These are phyloP conservation scores for Caenorhabditis drosophilae DNA, from an alignment of 2,888 invertebrate species.

Conservation along the genomic window DNA sequence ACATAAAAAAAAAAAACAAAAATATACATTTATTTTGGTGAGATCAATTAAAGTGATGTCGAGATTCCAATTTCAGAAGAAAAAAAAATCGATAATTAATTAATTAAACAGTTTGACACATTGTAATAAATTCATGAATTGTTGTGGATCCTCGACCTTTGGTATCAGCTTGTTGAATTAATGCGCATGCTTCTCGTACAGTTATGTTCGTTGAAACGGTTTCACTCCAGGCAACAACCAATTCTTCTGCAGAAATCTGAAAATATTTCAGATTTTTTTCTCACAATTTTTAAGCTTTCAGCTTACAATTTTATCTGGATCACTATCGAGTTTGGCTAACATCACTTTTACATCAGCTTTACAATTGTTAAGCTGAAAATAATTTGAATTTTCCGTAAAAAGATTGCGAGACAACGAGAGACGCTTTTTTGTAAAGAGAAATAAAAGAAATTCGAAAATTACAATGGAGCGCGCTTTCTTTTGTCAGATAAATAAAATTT, in stretches of 20 bases:
- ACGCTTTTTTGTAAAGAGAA: too few species aligned
- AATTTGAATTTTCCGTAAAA: background rate
- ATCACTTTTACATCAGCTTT: constrained; percentile 53
- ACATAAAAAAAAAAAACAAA: too few species aligned
- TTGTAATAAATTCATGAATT: constrained; percentile 55
- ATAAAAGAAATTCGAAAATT: background rate
- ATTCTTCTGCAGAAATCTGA: constrained; percentile 54
- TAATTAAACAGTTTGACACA: constrained; percentile 54
- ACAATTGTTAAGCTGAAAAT: constrained; percentile 44
- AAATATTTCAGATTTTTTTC: constrained; percentile 6
- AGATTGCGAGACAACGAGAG: too few species aligned
- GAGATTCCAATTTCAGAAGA: too few species aligned
- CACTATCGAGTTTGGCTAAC: constrained; percentile 46
- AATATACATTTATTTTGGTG: too few species aligned
- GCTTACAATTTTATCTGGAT: constrained; percentile 48
- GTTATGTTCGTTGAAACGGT: constrained; percentile 53
- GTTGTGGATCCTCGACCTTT: constrained; percentile 46
- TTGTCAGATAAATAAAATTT: too few species aligned
- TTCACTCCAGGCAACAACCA: constrained; percentile 56
- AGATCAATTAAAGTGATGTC: too few species aligned
- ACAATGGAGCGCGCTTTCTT: background rate
- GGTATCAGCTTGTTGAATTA: constrained; percentile 51
- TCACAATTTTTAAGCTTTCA: too few species aligned
- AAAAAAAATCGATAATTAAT: background rate
- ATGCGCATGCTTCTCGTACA: constrained; percentile 45